Conservation (phyloP, 2,797 vertebrate genomes). For the Amphiprion clarkii region DNA sequence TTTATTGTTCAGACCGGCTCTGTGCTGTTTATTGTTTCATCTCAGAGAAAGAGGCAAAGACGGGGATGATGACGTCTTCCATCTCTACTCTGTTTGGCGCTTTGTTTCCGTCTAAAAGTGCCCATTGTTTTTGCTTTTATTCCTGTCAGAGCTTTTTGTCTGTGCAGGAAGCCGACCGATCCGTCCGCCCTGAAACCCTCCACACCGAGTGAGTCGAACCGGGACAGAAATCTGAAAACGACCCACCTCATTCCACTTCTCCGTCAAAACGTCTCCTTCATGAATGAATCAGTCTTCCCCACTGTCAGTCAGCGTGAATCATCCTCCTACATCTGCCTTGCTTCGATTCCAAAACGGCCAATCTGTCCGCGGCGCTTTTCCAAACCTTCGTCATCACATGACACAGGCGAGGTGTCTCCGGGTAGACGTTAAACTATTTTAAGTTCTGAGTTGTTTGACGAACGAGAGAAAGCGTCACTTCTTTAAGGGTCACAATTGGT, state of each 20-base stretch:
- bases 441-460: conserved; percentile 43
- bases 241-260: conserved; percentile 37
- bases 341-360: conserved; percentile 30
- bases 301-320: conserved; percentile 68
- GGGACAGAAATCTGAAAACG: conserved; percentile 20
- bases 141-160: conserved; percentile 50
- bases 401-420: conserved; percentile 25
- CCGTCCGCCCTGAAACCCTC: conserved; percentile 6
- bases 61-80: conserved; percentile 46
- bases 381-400: conserved; percentile 46
- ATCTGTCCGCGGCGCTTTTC: conserved; percentile 43
- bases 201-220: background rate
- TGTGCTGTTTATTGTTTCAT: conserved; percentile 35
- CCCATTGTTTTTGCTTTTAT: conserved; percentile 66
- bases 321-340: conserved; percentile 57
- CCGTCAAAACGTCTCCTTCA: conserved; percentile 31
- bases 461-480: conserved; percentile 1
- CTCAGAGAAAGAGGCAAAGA: conserved; percentile 59
- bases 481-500: background rate
- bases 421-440: conserved; percentile 38
- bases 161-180: conserved; percentile 16
- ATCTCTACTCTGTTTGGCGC: conserved; percentile 52
- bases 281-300: conserved; percentile 59
- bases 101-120: conserved; percentile 66
- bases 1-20: background rate